Evolutionary conservation across 2,797 vertebrate genomes (phyloP), one percentile per base, ranked within the genome.

Genomic region (Rhabdomys pumilio): DNA sequence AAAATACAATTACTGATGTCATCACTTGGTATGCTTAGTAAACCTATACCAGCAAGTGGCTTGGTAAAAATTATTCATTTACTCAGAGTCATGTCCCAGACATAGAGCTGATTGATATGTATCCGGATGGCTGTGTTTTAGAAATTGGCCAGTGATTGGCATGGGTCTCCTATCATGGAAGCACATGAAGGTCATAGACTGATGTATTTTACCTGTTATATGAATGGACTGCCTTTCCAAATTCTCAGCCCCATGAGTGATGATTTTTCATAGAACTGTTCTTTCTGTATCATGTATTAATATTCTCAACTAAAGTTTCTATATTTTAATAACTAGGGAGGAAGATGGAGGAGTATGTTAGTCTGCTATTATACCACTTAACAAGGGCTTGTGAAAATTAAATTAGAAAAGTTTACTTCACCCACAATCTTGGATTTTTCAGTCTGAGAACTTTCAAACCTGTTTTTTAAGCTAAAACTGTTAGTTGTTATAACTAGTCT

Each of bases 141-240:
- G 31, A 13, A 34, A 67, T 34, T 67, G 63, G 26, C 3, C 63
- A 20, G 1, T 34, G 6, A 77, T 6, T 41, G 15, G 1, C 20
- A 0, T 34, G 26, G 2, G 0, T 83, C 26, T 13, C 4, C 0
- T 10, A 9, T 41, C 2, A 47, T 44, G 6, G 17, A n/a, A 92
- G 19, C 10, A 0, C 53, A 8, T 41, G 65, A 11, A 3, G 3
- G 12, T 22, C 29, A 53, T 6, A 41, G 61, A 34, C 6, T 14
- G 24, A 11, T 34, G 15, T 69, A 50, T 10, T 75, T 86, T 17
- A 31, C 6, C 9, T 77, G 22, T 20, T 41, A 9, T 31, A 6
- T 20, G 20, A 83, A n/a, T 15, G 11, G 5, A 9, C 38, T 69
- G 29, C 24, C 38, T 47, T 73, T 41, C 47, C 59, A 84, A 4